phyloP scores from a whole-genome alignment of 2,888 invertebrate species.

The Drosophila mimica region DNA sequence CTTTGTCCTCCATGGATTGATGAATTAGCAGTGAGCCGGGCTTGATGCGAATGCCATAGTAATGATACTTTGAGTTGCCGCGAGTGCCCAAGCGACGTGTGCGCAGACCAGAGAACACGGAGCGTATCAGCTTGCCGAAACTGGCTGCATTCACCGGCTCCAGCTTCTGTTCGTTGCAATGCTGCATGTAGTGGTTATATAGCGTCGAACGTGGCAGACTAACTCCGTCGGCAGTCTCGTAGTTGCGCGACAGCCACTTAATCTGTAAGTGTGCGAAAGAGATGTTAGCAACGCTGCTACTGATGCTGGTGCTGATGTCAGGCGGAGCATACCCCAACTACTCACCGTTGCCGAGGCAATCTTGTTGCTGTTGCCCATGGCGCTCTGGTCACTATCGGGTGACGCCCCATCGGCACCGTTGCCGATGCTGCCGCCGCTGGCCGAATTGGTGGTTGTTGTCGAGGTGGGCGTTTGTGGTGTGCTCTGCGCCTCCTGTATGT shows the following conservation, averaged over 20 bases:
- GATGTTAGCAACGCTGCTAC: conserved; percentile 47
- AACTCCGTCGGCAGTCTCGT: conserved; percentile 97
- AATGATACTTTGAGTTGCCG: conserved; percentile 99
- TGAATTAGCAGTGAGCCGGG: conserved; percentile 91
- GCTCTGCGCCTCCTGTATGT: conserved; percentile 84
- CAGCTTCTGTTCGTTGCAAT: conserved; percentile 96
- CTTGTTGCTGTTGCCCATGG: conserved; percentile 86
- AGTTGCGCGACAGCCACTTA: conserved; percentile 98
- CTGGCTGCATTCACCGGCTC: conserved; percentile 99
- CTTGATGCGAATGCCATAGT: conserved; percentile 99
- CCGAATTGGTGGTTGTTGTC: conserved; percentile 87
- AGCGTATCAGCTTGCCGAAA: conserved; percentile 99
- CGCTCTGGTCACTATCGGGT: conserved; percentile 80
- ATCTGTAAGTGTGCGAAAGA: conserved; percentile 86
- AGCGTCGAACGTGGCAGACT: conserved; percentile 97
- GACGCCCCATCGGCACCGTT: conserved; percentile 78
- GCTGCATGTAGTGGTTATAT: conserved; percentile 98
- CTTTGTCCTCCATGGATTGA: conserved; percentile 86
- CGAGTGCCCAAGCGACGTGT: conserved; percentile 97
- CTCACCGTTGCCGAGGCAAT: conserved; percentile 96
- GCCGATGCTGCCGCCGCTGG: conserved; percentile 83
- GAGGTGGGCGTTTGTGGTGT: conserved; percentile 86
- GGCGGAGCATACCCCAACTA: conserved; percentile 40
- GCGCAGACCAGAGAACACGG: conserved; percentile 97
- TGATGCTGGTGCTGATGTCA: conserved; percentile 13